Evolutionary conservation across 1,140 invertebrate species (phyloP).

Genomic region (Chelonus insularis): DNA sequence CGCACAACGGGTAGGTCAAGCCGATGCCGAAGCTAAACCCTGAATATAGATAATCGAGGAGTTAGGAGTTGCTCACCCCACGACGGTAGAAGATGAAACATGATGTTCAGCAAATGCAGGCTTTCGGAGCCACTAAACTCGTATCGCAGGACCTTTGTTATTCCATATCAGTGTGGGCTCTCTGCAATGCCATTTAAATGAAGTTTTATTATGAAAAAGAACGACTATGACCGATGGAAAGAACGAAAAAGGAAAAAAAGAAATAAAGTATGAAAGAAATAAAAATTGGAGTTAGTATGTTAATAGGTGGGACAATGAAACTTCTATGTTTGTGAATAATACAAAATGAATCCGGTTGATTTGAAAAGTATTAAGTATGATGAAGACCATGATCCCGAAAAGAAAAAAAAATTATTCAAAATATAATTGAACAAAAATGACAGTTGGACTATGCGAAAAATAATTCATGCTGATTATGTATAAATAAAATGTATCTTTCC

Average conservation of each 20-base stretch:
- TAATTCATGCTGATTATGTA: neutral
- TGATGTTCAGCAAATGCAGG: slow-evolving; percentile 49
- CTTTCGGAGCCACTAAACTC: slow-evolving; percentile 37
- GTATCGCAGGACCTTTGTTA: slow-evolving; percentile 34
- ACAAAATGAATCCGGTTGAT: neutral
- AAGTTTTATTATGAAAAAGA: slow-evolving; percentile 36
- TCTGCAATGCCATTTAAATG: slow-evolving; percentile 59
- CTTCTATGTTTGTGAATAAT: slow-evolving; percentile 39
- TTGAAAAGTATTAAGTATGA: too few relatives aligned
- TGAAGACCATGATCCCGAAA: neutral
- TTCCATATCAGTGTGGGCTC: slow-evolving; percentile 28
- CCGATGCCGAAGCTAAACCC: slow-evolving; percentile 76
- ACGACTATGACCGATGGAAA: neutral
- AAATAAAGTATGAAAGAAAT: slow-evolving; percentile 45
- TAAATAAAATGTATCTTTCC: slow-evolving; percentile 5
- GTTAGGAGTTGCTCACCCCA: slow-evolving; percentile 58
- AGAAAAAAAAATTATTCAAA: neutral
- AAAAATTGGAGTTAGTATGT: slow-evolving; percentile 37
- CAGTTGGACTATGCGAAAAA: neutral
- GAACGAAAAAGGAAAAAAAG: neutral
- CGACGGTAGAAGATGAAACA: slow-evolving; percentile 55
- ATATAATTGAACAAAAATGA: too few relatives aligned
- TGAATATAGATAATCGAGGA: slow-evolving; percentile 59
- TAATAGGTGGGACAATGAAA: slow-evolving; percentile 56
- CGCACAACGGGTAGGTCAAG: slow-evolving; percentile 71